Conservation (phyloP, 2,888 invertebrate species). For the Machimus rusticus region DNA sequence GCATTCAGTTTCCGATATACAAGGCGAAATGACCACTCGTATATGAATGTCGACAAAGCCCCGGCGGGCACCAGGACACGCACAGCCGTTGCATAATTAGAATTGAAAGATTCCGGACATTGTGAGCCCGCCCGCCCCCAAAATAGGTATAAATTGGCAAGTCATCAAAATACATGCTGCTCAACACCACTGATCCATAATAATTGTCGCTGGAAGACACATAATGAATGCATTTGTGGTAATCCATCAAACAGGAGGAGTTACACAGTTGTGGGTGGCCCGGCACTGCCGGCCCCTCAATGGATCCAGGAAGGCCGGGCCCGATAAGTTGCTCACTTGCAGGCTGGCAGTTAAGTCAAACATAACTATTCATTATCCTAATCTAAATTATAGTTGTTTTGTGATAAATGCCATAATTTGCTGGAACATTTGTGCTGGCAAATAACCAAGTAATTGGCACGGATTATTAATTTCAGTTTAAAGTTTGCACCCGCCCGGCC, state of each 20-base stretch:
- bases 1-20: neutral
- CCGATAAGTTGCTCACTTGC: slow-evolving; percentile 28
- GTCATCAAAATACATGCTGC: slow-evolving; percentile 35
- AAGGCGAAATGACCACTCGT: neutral
- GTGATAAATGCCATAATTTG: slow-evolving; percentile 42
- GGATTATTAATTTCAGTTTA: slow-evolving; percentile 42
- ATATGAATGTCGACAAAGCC: neutral
- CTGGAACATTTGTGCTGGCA: slow-evolving; percentile 43
- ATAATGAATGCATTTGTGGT: slow-evolving; percentile 35
- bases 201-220: slow-evolving; percentile 38
- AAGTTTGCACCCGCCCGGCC: neutral
- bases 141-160: slow-evolving; percentile 37
- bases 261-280: neutral
- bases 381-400: slow-evolving; percentile 44
- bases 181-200: slow-evolving; percentile 40
- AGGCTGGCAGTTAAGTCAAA: slow-evolving; percentile 23
- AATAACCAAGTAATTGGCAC: slow-evolving; percentile 44
- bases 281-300: neutral
- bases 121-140: neutral
- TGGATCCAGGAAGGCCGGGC: neutral
- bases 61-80: neutral
- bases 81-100: neutral
- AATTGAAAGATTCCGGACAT: slow-evolving; percentile 10
- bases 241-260: slow-evolving; percentile 30
- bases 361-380: slow-evolving; percentile 43